Evolutionary conservation across 2,113 vertebrate species (phyloP).

Genomic region (Anguilla japonica): DNA sequence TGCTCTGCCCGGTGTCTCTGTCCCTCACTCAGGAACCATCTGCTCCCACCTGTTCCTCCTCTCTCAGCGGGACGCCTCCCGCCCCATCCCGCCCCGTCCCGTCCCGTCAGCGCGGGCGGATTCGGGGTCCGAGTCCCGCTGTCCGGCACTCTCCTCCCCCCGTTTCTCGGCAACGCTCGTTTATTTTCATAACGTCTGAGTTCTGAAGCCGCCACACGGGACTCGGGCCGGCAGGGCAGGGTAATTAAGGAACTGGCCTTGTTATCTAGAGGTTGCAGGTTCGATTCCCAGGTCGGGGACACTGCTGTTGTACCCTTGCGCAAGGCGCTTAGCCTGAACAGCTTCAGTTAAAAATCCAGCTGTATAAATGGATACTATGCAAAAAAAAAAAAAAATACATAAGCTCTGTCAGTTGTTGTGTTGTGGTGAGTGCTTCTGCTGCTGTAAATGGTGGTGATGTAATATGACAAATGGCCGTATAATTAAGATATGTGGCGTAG

Average conservation of each 20-base stretch:
- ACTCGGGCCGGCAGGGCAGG: neutral
- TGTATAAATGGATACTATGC: too few relatives aligned
- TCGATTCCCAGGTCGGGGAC: too few relatives aligned
- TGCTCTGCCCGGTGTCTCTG: neutral
- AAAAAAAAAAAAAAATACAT: too few relatives aligned
- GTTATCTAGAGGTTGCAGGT: too few relatives aligned
- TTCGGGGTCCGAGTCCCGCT: too few relatives aligned
- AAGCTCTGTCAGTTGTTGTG: too few relatives aligned
- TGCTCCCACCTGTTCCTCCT: slow-evolving; percentile 30
- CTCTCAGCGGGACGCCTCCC: neutral
- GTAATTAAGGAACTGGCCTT: too few relatives aligned
- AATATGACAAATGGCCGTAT: neutral
- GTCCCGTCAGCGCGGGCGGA: neutral
- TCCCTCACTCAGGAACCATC: slow-evolving; percentile 8
- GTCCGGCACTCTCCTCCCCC: neutral
- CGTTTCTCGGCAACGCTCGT: neutral
- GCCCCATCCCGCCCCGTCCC: neutral
- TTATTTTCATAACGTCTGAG: neutral
- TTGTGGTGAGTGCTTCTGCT: too few relatives aligned
- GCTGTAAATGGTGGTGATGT: too few relatives aligned
- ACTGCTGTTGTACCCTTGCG: too few relatives aligned
- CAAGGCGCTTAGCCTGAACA: too few relatives aligned
- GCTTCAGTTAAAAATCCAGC: too few relatives aligned
- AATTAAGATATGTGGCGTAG: neutral
- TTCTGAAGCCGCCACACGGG: neutral